Base-by-base conservation (phyloP, 2,113 vertebrate genomes). In the Mesitornis unicolor region DNA sequence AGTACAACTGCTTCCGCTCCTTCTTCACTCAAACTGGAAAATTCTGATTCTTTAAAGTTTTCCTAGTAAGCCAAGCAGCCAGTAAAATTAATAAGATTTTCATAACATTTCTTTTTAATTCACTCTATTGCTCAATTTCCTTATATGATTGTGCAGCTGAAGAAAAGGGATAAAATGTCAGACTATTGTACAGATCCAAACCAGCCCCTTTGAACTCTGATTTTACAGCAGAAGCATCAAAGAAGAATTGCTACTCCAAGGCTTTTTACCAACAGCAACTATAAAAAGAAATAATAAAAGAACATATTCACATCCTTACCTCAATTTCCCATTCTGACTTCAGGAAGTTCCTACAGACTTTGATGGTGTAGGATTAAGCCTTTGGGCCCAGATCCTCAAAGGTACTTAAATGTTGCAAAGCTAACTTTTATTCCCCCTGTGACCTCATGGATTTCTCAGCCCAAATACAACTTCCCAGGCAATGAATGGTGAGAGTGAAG, bases 221-320 rank as follows among this genome's bases (percentile, higher is more conserved):
- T 93, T 95, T 92, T 93, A 93, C 87, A 96, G 80, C 69, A 97
- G 61, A 88, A 73, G 57, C 79, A 85, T 92, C 87, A 87, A 91
- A 95, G 84, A 85, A 76, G 63, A 81, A 86, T 86, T 95, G 60
- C 90, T 83, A 90, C 88, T 93, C 48, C 60, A 48, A 96, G 63
- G 84, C 87, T 92, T 84, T 96, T 84, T 90, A 89, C 85, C 90
- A 83, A 67, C n/a, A 86, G 69, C 91, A 95, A 74, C 68, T 93
- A 70, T 78, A 71, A 81, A 86, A 91, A 61, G 19, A 88, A 93
- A 95, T 73, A 0, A 93, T 82, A 89, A 89, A 93, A 92, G 56
- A 85, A 91, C 50, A 82, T 87, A 76, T 65, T 79, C n/a, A 1
- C n/a, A 36, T 81, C 77, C 88, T 94, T 94, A 63, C 84, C 78